Evolutionary conservation across 2,888 invertebrate genomes (phyloP).

Genomic region (Cloeon dipterum): DNA sequence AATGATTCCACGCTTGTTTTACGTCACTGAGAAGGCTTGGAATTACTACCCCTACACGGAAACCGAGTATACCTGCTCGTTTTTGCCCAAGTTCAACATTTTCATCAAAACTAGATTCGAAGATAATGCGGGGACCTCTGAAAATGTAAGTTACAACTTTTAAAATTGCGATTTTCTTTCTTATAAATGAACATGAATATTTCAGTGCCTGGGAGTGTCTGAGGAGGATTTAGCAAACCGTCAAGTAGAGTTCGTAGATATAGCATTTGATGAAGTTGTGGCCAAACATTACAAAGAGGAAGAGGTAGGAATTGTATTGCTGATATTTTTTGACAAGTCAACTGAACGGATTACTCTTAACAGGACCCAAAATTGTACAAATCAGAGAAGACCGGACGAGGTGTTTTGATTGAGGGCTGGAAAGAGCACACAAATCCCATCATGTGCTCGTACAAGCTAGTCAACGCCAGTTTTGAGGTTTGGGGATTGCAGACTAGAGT

Average conservation of each 20-base stretch:
- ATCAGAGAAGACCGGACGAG: conserved; percentile 59
- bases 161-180: conserved; percentile 3
- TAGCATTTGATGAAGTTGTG: conserved; percentile 67
- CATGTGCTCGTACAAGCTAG: conserved; percentile 86
- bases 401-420: conserved; percentile 71
- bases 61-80: conserved; percentile 60
- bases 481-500: conserved; percentile 80
- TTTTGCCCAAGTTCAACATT: conserved; percentile 64
- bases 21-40: conserved; percentile 85
- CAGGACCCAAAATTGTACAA: conserved; percentile 64
- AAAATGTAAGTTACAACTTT: conserved; percentile 47
- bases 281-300: conserved; percentile 73
- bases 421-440: conserved; percentile 45
- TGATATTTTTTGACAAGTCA: conserved; percentile 5
- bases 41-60: conserved; percentile 83
- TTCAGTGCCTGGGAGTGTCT: conserved; percentile 46
- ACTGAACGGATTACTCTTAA: background rate
- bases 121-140: conserved; percentile 64
- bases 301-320: too few relatives aligned
- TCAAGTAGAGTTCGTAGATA: conserved; percentile 60
- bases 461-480: conserved; percentile 69
- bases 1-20: conserved; percentile 71
- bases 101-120: conserved; percentile 76
- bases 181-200: conserved; percentile 5
- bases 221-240: conserved; percentile 48